Base-by-base conservation (phyloP, 1,140 invertebrate species). In the Drosophila pseudoobscura region DNA sequence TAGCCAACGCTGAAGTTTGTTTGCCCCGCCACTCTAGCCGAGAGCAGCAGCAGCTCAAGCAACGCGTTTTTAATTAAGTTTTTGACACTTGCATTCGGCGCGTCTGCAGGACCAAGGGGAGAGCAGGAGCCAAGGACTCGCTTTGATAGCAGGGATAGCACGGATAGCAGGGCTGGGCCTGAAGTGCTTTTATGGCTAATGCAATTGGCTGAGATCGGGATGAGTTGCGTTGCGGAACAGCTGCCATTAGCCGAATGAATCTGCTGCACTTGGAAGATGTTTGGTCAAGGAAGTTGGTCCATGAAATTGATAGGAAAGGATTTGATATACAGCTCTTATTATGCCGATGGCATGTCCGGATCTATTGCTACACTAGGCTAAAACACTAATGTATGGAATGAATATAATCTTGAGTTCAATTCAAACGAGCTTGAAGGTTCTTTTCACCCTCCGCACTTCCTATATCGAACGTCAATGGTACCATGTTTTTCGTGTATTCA, bases 11-110 rank as follows among this genome's bases (percentile, higher is more conserved):
- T 52, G 75, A 62, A 75, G 75, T 75, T 75, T 75, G 71, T 75
- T 75, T 75, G 61, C 71, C 60, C 39, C 53, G 71, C 47, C 70
- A 75, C 71, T 75, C 75, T 60, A 68, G 56, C 62, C 65, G 35
- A 39, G 35, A 39, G 56, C 44, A 62, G 35, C 31, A 62, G 71
- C 61, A 76, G 63, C 76, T 71, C 55, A 58, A 64, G 50, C 73
- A 87, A 80, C 59, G 74, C 82, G 80, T 59, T 85, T 85, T 85
- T 85, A 85, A 87, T 85, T 85, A 85, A 87, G 80, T 87, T 85
- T 88, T 88, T 85, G 83, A 87, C 82, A 87, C 82, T 87, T 88
- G 69, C 78, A 87, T 79, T 80, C 22, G 65, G 62, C 26, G 58
- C 47, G 31, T 35, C 62, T 31, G 51, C 51, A 57, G 70, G 15